A percentile compares a stretch with the other conserved stretches of the same genome.
phyloP scores from a whole-genome alignment of 2,797 vertebrate species.

The Ptychobarbus kaznakovi region DNA sequence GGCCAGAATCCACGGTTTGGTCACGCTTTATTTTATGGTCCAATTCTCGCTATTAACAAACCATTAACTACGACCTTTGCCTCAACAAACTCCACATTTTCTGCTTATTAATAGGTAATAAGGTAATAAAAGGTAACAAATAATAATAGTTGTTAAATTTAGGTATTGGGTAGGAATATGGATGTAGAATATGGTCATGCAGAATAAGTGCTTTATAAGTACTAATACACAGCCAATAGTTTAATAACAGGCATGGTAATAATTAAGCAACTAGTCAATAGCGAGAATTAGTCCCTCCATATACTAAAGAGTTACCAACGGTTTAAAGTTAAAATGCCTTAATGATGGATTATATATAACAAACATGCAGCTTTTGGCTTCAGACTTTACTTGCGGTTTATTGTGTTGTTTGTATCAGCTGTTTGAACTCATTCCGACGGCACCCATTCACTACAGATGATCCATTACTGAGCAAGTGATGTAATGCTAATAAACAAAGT shows the following conservation, averaged over 20 bases:
- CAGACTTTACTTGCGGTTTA: neutral
- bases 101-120: neutral
- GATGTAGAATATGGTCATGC: neutral
- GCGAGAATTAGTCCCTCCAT: neutral
- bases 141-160: neutral
- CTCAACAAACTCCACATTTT: neutral
- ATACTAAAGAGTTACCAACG: neutral
- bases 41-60: neutral
- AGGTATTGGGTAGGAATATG: neutral
- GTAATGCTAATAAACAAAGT: neutral
- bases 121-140: neutral
- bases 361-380: neutral
- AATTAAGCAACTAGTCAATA: neutral
- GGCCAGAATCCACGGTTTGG: neutral
- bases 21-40: neutral
- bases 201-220: neutral
- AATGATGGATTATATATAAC: neutral
- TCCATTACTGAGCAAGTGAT: neutral
- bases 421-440: neutral
- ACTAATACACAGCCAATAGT: neutral
- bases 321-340: neutral
- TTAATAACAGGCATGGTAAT: neutral
- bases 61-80: neutral
- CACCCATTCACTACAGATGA: neutral
- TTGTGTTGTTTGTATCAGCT: neutral